A percentile compares a stretch with the other conserved stretches of the same genome.
phyloP scores from a whole-genome alignment of 2,888 invertebrate genomes.

The Lathronympha strigana region DNA sequence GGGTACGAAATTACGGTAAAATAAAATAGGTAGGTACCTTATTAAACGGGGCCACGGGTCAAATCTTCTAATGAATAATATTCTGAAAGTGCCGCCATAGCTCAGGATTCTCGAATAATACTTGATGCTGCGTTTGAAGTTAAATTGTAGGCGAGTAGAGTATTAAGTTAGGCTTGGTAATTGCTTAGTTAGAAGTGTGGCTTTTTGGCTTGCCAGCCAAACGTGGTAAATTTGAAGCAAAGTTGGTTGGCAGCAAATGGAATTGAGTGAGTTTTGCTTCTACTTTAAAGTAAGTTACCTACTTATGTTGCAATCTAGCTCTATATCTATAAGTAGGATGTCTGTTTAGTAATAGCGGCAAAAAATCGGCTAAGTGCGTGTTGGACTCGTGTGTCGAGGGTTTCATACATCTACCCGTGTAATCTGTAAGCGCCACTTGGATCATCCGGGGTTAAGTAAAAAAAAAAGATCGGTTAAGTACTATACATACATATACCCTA shows the following conservation, averaged over 20 bases:
- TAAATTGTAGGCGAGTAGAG: conserved; percentile 30
- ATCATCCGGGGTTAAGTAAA: too few relatives aligned
- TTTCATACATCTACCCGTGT: too few relatives aligned
- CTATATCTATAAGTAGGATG: too few relatives aligned
- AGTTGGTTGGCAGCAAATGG: neutral
- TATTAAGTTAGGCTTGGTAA: neutral
- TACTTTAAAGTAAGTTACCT: neutral
- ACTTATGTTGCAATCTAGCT: too few relatives aligned
- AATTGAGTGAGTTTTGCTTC: neutral
- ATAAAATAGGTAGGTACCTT: conserved; percentile 29
- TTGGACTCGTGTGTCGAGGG: too few relatives aligned
- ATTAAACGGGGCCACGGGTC: conserved; percentile 51
- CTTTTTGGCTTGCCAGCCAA: conserved; percentile 1
- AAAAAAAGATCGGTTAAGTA: too few relatives aligned
- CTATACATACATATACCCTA: too few relatives aligned
- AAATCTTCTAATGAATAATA: conserved; percentile 76
- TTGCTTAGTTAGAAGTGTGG: neutral
- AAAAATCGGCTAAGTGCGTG: too few relatives aligned
- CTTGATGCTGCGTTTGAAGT: conserved; percentile 51
- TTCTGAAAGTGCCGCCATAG: conserved; percentile 67
- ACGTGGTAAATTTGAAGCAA: neutral
- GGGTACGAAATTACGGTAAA: conserved; percentile 27
- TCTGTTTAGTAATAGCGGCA: too few relatives aligned
- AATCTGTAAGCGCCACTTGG: too few relatives aligned
- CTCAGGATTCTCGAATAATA: conserved; percentile 66